Percentiles rank a stretch among this genome's conserved stretches.
Conservation (phyloP, 2,797 vertebrate genomes). For the Pseudomugil tenellus region DNA sequence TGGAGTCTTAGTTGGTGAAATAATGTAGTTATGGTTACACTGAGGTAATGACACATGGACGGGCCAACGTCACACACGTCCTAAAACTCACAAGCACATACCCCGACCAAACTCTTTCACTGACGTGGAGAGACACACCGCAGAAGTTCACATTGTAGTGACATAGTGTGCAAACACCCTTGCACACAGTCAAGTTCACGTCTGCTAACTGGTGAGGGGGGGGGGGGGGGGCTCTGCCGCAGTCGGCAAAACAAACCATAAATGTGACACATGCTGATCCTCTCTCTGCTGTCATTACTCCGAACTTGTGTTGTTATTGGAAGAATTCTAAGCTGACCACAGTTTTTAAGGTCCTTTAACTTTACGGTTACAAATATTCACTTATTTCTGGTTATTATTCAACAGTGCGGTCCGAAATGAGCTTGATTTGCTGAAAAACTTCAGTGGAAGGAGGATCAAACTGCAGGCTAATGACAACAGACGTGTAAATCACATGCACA, state of each 20-base stretch:
- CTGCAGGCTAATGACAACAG: not conserved
- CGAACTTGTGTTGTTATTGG: constrained; percentile 34
- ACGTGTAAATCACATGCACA: not conserved
- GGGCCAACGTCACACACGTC: constrained; percentile 36
- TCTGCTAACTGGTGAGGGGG: constrained; percentile 32
- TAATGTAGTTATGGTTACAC: constrained; percentile 71
- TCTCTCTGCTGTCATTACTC: constrained; percentile 34
- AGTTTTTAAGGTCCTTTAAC: constrained; percentile 19
- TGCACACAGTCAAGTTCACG: constrained; percentile 8
- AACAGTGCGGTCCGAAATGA: not conserved
- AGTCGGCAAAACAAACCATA: constrained; percentile 31
- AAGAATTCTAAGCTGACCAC: constrained; percentile 18
- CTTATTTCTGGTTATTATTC: not conserved
- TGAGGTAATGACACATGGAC: constrained; percentile 71
- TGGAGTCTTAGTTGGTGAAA: constrained; percentile 63
- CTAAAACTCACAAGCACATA: constrained; percentile 4
- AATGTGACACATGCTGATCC: constrained; percentile 41
- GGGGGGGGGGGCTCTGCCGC: constrained; percentile 19
- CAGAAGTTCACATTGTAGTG: constrained; percentile 10
- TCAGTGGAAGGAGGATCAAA: not conserved
- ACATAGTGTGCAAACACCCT: not conserved
- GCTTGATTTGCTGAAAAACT: not conserved
- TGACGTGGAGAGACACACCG: constrained; percentile 3
- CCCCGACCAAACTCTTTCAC: not conserved
- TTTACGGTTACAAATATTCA: not conserved